A percentile compares a stretch with the other conserved stretches of the same genome.
Conservation (phyloP, 1,140 invertebrate species). For the Drosophila tristis region DNA sequence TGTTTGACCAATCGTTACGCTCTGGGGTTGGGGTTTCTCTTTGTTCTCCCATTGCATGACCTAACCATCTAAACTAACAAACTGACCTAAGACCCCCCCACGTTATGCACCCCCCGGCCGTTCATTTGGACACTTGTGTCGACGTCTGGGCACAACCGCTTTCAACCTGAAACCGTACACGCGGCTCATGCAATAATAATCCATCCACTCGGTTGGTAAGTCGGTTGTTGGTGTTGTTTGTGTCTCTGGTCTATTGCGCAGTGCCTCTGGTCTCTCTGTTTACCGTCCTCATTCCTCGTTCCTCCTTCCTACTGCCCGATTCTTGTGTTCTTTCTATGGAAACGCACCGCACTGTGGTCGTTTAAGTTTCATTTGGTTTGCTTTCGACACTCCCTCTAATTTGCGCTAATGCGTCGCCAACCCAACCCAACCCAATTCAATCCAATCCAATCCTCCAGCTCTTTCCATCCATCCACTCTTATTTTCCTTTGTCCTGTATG, state of each 20-base stretch:
- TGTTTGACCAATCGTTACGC: no score
- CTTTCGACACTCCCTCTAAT: slow-evolving; percentile 59
- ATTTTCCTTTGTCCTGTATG: slow-evolving; percentile 6
- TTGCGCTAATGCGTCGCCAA: slow-evolving; percentile 48
- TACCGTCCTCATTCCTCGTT: slow-evolving; percentile 18
- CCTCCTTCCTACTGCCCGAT: background rate
- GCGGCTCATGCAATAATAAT: slow-evolving; percentile 29
- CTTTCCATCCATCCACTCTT: background rate
- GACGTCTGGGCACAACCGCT: slow-evolving; percentile 33
- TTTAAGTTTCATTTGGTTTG: slow-evolving; percentile 44
- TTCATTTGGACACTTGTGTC: slow-evolving; percentile 30
- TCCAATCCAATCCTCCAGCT: slow-evolving; percentile 1
- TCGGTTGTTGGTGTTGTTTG: slow-evolving; percentile 6
- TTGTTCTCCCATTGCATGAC: slow-evolving; percentile 42
- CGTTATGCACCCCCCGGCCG: background rate
- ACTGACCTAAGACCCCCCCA: slow-evolving; percentile 41
- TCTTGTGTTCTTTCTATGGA: slow-evolving; percentile 19
- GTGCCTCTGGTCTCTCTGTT: slow-evolving; percentile 28
- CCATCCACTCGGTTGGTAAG: no score
- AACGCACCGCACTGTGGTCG: slow-evolving; percentile 12
- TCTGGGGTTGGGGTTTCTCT: slow-evolving; percentile 1
- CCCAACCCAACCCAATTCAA: background rate
- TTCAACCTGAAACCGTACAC: slow-evolving; percentile 44
- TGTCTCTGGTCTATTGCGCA: slow-evolving; percentile 46
- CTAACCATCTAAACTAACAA: slow-evolving; percentile 48